Evolutionary conservation across 2,888 invertebrate species (phyloP).

Genomic region (Eupithecia exiguata): DNA sequence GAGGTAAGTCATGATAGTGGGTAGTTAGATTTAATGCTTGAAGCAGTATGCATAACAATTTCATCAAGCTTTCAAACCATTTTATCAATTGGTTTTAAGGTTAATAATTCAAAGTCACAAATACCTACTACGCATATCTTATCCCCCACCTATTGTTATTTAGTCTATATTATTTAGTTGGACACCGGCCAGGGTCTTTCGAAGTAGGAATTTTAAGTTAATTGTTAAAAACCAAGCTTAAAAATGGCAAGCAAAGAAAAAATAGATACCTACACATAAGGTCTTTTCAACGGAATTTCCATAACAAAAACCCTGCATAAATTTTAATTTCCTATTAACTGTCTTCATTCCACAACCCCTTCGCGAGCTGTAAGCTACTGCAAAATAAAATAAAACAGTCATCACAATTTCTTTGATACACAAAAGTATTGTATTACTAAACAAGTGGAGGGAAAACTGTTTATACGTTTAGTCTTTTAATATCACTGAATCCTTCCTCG

Average conservation of each 20-base stretch:
- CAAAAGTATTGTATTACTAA: slow-evolving; percentile 65
- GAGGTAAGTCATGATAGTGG: too few relatives aligned
- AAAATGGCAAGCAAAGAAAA: neutral
- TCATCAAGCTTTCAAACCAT: too few relatives aligned
- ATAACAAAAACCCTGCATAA: neutral
- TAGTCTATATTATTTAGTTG: neutral
- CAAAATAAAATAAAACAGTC: slow-evolving; percentile 46
- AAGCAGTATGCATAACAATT: too few relatives aligned
- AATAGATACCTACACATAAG: neutral
- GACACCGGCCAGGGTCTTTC: neutral
- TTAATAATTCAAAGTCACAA: too few relatives aligned
- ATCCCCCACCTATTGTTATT: too few relatives aligned
- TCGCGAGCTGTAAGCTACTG: slow-evolving; percentile 17
- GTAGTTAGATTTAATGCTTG: too few relatives aligned
- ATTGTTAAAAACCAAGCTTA: neutral
- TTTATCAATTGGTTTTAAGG: too few relatives aligned
- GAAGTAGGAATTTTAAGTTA: neutral
- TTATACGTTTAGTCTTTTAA: slow-evolving; percentile 58
- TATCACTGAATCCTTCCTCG: slow-evolving; percentile 17
- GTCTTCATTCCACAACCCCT: slow-evolving; percentile 5
- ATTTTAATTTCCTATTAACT: slow-evolving; percentile 2
- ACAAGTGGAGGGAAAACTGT: slow-evolving; percentile 64
- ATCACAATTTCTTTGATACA: slow-evolving; percentile 52
- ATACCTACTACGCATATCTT: too few relatives aligned
- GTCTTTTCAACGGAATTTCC: neutral